Conservation (phyloP, 2,797 vertebrate species). For the Lophius americanus region DNA sequence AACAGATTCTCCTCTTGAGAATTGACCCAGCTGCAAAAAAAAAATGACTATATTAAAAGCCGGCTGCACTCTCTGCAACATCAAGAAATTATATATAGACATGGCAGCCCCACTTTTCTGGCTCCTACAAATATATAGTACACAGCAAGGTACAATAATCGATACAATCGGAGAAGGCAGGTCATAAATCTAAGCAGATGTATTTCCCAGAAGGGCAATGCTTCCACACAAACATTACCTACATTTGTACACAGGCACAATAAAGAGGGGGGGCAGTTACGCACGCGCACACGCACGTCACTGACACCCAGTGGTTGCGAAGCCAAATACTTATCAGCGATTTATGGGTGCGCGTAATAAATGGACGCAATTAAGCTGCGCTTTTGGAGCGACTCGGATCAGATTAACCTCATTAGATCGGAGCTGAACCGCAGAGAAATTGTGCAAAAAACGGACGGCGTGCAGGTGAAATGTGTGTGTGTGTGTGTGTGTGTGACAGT, state of each 20-base stretch:
- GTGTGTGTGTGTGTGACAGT: slow-evolving; percentile 58
- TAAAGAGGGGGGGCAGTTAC: neutral
- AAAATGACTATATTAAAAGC: slow-evolving; percentile 56
- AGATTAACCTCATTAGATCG: slow-evolving; percentile 70
- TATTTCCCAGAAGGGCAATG: slow-evolving; percentile 63
- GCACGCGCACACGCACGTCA: slow-evolving; percentile 20
- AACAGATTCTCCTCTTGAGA: slow-evolving; percentile 56
- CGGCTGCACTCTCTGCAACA: slow-evolving; percentile 35
- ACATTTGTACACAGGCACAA: slow-evolving; percentile 24
- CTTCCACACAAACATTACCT: slow-evolving; percentile 47
- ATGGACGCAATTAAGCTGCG: slow-evolving; percentile 71
- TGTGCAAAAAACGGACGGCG: slow-evolving; percentile 39
- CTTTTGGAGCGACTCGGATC: slow-evolving; percentile 61
- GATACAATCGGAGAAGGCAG: slow-evolving; percentile 61
- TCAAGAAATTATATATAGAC: slow-evolving; percentile 59
- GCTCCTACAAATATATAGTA: slow-evolving; percentile 38
- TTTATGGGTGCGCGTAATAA: slow-evolving; percentile 61
- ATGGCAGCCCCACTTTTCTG: slow-evolving; percentile 8
- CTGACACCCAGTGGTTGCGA: slow-evolving; percentile 27
- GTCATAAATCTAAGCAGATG: slow-evolving; percentile 73
- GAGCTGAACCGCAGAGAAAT: slow-evolving; percentile 58
- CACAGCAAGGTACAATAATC: slow-evolving; percentile 61
- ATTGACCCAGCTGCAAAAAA: slow-evolving; percentile 54
- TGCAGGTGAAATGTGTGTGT: slow-evolving; percentile 68
- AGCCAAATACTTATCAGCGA: slow-evolving; percentile 62